A percentile compares a stretch with the other conserved stretches of the same genome.
Evolutionary conservation across 2,797 vertebrate species (phyloP).

Genomic region (Heteromormyrus szaboi): DNA sequence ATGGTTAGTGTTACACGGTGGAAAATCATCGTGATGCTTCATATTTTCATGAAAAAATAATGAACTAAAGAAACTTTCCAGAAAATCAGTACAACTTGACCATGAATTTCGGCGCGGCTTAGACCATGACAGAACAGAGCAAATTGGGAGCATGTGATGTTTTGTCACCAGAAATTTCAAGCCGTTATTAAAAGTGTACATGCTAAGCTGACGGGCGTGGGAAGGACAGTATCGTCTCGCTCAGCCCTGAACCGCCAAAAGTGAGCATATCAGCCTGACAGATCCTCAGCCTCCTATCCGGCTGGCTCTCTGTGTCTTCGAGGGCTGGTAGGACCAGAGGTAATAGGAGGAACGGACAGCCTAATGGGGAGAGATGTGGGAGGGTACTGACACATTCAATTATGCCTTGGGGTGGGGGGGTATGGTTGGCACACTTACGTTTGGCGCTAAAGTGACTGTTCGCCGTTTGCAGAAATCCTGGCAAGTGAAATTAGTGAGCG

Average conservation of each 20-base stretch:
- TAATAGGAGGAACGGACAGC: not conserved
- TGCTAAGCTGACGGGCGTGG: not conserved
- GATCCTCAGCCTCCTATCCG: no score
- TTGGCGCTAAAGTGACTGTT: not conserved
- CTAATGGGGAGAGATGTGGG: not conserved
- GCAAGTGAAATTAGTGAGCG: not conserved
- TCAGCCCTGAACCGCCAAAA: not conserved
- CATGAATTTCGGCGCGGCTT: not conserved
- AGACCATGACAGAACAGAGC: not conserved
- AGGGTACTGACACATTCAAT: not conserved
- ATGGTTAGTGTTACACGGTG: not conserved
- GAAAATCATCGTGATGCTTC: not conserved
- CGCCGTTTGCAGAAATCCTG: not conserved
- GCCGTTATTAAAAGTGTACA: not conserved
- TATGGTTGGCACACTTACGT: not conserved
- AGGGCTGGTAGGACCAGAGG: not conserved
- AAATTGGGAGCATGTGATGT: not conserved
- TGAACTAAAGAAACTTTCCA: not conserved
- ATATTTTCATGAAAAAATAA: not conserved
- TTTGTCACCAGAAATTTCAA: not conserved
- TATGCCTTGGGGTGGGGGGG: not conserved
- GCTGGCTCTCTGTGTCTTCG: not conserved
- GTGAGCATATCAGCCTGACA: not conserved
- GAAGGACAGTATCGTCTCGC: not conserved
- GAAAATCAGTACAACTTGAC: not conserved